Base-by-base conservation (phyloP, 2,888 invertebrate genomes). In the Drosophila mercatorum region DNA sequence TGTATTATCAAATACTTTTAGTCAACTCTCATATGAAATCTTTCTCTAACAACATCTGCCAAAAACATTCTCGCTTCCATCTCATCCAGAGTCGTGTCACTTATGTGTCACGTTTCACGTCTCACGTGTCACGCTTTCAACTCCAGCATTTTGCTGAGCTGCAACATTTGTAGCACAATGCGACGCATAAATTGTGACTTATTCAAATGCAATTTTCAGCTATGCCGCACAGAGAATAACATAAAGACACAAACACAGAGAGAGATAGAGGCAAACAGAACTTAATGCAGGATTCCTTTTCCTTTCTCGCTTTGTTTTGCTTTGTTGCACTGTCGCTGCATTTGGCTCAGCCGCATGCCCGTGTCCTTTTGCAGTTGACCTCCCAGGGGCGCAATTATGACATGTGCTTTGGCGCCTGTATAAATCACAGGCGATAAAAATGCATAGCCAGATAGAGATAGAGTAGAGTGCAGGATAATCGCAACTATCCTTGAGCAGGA, bases 361-460 rank as follows among this genome's bases (percentile, higher is more conserved):
- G 40, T 66, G 70, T 73, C 71, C 75, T 75, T 78, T 72, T 60
- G 43, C 77, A 65, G 75, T 65, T 76, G 74, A 78, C 88, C 75
- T 75, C 80, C 68, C 80, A 44, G 52, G 52, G 57, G 79, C 60
- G 69, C 77, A 83, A 81, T 87, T 87, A 81, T 77, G 77, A 64
- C 67, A 77, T 64, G 61, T 70, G 71, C 69, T 55, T 17, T 38
- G 71, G 41, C 43, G 31, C 46, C 58, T 41, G 53, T 51, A 58
- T 69, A 62, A 77, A 75, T 73, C 71, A 72, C 43, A 47, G 31
- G 64, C 68, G 51, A 70, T 79, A 78, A 68, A 74, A 78, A 65
- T 65, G 78, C 78, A 78, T 68, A 67, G 59, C 47, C 47, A 66
- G 51, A 61, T 65, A 53, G 53, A 66, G 51, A 61, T 65, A 53